Conservation (phyloP, 2,113 vertebrate species). For the Arothron firmamentum region DNA sequence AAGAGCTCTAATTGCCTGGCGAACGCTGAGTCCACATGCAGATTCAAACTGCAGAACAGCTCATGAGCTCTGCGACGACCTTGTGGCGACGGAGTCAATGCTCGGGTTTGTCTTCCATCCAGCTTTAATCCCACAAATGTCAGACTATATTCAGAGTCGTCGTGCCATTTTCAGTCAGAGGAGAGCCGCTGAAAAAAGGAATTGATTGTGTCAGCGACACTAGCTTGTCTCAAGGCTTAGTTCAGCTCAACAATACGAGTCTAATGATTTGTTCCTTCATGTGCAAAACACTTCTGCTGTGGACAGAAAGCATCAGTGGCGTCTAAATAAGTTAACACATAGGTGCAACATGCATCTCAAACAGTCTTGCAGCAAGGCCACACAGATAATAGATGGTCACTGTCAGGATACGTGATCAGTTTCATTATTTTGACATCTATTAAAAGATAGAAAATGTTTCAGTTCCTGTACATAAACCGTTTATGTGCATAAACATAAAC, state of each 20-base stretch:
- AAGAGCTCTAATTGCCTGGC: no score
- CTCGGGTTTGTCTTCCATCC: no score
- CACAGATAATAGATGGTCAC: no score
- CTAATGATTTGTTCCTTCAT: not conserved
- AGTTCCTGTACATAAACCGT: no score
- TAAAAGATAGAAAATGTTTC: no score
- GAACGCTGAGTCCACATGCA: no score
- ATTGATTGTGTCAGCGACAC: not conserved
- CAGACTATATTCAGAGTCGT: not conserved
- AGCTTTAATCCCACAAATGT: not conserved
- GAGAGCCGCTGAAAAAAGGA: not conserved
- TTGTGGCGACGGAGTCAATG: no score
- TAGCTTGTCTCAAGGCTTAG: not conserved
- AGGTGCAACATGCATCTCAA: no score
- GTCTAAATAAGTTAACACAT: not conserved
- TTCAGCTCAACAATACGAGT: not conserved
- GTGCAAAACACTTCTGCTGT: not conserved
- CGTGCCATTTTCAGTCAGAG: conserved; percentile 3
- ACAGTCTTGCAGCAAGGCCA: no score
- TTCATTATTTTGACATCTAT: no score
- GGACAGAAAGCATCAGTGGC: not conserved
- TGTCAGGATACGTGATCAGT: no score
- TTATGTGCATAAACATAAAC: no score
- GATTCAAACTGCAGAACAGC: not conserved
- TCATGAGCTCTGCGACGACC: not conserved